Base-by-base conservation (phyloP, 2,888 invertebrate species). In the Drosophila niveifrons region DNA sequence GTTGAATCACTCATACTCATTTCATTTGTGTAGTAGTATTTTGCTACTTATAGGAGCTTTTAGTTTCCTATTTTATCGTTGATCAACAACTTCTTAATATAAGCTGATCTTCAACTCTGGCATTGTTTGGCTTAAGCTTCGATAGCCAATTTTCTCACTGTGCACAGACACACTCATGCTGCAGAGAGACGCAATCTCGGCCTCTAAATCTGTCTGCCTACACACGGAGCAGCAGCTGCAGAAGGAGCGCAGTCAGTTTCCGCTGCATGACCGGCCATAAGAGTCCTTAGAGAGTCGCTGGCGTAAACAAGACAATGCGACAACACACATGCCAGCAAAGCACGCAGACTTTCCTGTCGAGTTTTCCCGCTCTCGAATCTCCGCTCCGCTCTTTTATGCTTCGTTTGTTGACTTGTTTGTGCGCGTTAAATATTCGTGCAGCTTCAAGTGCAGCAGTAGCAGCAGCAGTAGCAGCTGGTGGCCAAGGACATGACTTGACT, bases 281-380 rank as follows among this genome's bases (percentile, higher is more conserved):
- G 78, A 57, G 88, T 88, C 83, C 83, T 83, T 88, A 78, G 71
- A 80, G 65, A 85, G 72, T 85, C 88, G 59, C 65, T 72, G 86
- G 72, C 85, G 73, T 88, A 88, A 85, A 85, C 74, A 70, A 82
- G 78, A 83, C 88, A 83, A 83, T 88, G 63, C 74, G 51, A 53
- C 51, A 56, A 39, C 67, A 63, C 58, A 66, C 62, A 56, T 52
- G n/a, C 36, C 66, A 52, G 48, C 23, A 46, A 58, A 65, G 58
- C 31, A 73, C 48, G 68, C 59, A 47, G 41, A 50, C 57, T 46
- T 23, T 7, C 39, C 29, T 18, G 17, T 4, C 17, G n/a, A 10
- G 1, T 29, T 13, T 13, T 18, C 17, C n/a, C 6, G n/a, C 17
- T 47, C 13, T 23, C 17, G 2, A 17, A 2, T 17, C 23, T 44